phyloP scores from a whole-genome alignment of 2,113 vertebrate genomes.

The Rhadina sibilatrix region DNA sequence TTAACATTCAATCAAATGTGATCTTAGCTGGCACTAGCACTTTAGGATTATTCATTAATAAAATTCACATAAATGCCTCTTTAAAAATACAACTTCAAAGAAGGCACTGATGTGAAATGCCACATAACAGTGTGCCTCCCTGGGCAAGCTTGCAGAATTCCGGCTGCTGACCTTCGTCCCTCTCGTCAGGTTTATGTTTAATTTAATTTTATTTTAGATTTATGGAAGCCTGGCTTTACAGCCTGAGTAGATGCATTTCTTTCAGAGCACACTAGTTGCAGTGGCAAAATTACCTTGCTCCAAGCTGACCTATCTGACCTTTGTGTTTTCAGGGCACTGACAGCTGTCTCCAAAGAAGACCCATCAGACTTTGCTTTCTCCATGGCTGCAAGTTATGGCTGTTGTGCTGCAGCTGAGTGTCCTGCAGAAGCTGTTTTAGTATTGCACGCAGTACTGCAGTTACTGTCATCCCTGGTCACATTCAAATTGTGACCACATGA shows the following conservation, averaged over 20 bases:
- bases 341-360: background rate
- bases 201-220: background rate
- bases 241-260: background rate
- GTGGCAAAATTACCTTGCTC: background rate
- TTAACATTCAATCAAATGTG: background rate
- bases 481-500: background rate
- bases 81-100: constrained; percentile 41
- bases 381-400: background rate
- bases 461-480: background rate
- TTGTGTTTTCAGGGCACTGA: background rate
- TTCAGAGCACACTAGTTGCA: background rate
- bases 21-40: constrained; percentile 6
- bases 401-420: background rate
- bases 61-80: constrained; percentile 14
- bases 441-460: background rate
- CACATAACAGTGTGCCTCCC: background rate
- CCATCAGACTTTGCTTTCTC: background rate
- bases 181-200: background rate
- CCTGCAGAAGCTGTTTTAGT: background rate
- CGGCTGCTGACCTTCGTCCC: background rate
- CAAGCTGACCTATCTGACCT: background rate
- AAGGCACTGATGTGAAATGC: background rate
- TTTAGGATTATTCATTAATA: constrained; percentile 49
- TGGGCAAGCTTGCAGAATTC: background rate
- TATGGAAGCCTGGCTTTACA: background rate